Percentiles rank a stretch among this genome's conserved stretches.
Conservation (phyloP, 2,113 vertebrate genomes). For the Barnardius zonarius region DNA sequence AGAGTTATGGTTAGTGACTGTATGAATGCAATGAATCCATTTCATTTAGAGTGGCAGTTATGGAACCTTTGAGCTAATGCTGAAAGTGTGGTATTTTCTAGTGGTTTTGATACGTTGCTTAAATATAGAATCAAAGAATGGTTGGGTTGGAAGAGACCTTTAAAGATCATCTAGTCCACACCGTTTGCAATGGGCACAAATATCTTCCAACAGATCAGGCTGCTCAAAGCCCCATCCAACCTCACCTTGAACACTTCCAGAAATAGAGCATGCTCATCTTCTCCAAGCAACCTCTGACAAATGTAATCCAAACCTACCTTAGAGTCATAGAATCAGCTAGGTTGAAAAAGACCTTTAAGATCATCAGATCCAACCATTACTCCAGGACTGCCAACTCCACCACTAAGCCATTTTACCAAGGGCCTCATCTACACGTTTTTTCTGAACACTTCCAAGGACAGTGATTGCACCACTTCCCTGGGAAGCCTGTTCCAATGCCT, state of each 20-base stretch:
- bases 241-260: neutral
- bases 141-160: neutral
- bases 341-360: neutral
- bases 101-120: neutral
- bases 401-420: neutral
- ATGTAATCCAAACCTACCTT: neutral
- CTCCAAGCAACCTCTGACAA: neutral
- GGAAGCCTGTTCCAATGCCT: neutral
- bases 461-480: too few relatives aligned
- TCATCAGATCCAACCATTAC: neutral
- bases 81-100: neutral
- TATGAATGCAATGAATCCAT: neutral
- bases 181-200: accelerated
- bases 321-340: neutral
- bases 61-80: neutral
- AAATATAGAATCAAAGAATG: neutral
- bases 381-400: neutral
- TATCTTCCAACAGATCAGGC: neutral
- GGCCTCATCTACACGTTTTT: neutral
- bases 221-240: neutral
- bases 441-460: neutral
- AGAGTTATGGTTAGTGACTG: neutral
- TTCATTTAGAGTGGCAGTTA: neutral
- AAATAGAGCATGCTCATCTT: accelerated
- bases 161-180: neutral